Conservation (phyloP, 2,113 vertebrate genomes). For the Alces alces region DNA sequence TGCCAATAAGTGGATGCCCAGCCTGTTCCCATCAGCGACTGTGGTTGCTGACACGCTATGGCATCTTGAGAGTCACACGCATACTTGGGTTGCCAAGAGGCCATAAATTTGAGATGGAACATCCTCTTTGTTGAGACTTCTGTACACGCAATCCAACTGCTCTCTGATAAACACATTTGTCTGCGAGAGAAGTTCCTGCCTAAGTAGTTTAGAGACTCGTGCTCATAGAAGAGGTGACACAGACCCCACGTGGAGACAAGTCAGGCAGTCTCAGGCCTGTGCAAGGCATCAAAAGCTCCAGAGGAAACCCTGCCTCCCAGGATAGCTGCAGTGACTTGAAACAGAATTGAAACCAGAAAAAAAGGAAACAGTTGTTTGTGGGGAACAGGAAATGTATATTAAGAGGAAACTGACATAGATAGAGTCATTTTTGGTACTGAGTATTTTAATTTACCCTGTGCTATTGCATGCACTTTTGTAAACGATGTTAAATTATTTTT, state of each 20-base stretch:
- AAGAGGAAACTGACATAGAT: neutral
- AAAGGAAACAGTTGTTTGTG: constrained; percentile 20
- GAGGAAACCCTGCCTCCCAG: neutral
- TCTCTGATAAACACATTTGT: constrained; percentile 39
- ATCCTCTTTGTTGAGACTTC: constrained; percentile 16
- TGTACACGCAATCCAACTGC: neutral
- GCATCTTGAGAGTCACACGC: neutral
- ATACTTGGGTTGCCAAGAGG: neutral
- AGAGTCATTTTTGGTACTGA: neutral
- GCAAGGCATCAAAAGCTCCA: neutral
- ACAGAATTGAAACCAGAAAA: neutral
- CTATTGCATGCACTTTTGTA: neutral
- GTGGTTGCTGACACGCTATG: rapidly evolving
- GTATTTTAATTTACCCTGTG: neutral
- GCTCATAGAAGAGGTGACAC: neutral
- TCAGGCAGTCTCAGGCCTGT: neutral
- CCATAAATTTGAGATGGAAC: neutral
- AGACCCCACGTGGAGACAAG: rapidly evolving
- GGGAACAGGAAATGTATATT: neutral
- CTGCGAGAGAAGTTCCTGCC: neutral
- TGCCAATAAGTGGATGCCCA: neutral
- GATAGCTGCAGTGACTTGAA: neutral
- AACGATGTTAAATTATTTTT: neutral
- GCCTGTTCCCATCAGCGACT: neutral
- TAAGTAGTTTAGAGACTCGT: neutral